Conservation (phyloP, 2,113 vertebrate species). For the Hipposideros armiger region DNA sequence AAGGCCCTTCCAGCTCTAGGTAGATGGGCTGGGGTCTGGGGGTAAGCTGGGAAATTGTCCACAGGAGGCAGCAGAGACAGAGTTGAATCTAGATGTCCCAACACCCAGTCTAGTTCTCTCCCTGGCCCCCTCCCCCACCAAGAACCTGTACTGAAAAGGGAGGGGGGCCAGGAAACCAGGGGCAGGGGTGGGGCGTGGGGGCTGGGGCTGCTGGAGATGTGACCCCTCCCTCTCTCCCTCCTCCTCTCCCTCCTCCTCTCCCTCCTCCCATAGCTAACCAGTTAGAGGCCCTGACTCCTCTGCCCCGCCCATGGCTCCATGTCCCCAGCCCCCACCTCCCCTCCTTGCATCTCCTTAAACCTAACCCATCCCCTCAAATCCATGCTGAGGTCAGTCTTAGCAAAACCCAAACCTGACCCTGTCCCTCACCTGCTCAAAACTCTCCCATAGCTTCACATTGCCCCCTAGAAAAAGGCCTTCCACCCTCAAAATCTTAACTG, state of each 20-base stretch:
- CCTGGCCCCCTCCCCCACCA: background rate
- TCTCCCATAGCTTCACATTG: background rate
- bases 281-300: background rate
- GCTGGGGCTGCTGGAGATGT: background rate
- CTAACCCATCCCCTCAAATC: background rate
- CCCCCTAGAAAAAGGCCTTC: background rate
- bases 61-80: background rate
- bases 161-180: background rate
- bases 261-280: background rate
- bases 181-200: accelerated
- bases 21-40: background rate
- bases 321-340: background rate
- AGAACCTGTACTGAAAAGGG: background rate
- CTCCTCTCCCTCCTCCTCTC: no score
- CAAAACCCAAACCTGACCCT: background rate
- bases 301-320: background rate
- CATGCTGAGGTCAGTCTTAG: background rate
- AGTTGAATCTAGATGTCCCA: background rate
- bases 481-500: background rate
- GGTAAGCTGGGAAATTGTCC: background rate
- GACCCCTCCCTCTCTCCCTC: no score
- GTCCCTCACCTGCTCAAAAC: background rate
- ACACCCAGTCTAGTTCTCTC: background rate
- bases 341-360: background rate
- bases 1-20: background rate